These are phyloP conservation scores for Ctenomys sociabilis DNA, from an alignment of 2,113 vertebrate genomes.

Conservation along the genomic window DNA sequence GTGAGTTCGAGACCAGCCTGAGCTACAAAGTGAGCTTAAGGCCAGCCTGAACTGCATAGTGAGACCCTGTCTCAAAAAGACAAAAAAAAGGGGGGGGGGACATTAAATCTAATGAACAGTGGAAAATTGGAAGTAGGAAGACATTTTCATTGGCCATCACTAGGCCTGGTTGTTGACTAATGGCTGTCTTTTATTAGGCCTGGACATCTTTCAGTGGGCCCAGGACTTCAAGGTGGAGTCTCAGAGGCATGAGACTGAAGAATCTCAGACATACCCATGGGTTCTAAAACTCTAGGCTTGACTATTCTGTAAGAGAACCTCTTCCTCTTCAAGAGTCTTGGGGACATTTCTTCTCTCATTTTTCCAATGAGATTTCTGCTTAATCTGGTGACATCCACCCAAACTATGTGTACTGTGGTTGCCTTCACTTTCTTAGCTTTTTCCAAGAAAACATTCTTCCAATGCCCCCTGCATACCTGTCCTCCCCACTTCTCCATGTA, in stretches of 20 bases:
- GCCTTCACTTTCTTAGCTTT: background rate
- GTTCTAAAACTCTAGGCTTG: rapidly evolving
- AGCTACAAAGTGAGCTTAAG: no score
- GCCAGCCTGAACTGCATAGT: no score
- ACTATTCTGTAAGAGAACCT: background rate
- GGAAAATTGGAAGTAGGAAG: background rate
- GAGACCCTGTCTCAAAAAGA: no score
- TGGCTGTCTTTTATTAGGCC: background rate
- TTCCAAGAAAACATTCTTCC: background rate
- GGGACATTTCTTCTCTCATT: background rate
- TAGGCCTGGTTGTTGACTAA: background rate
- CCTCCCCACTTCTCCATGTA: background rate
- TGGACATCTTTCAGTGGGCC: background rate
- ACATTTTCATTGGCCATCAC: background rate
- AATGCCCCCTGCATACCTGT: background rate
- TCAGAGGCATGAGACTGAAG: background rate
- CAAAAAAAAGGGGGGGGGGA: no score
- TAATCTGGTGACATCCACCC: background rate
- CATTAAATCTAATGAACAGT: background rate
- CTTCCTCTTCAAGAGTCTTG: background rate
- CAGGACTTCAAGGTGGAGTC: background rate
- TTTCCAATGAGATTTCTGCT: background rate
- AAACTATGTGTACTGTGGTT: background rate
- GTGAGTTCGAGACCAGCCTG: no score
- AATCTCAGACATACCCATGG: background rate